These are phyloP conservation scores for Drosophila chauvacae DNA, from an alignment of 1,140 invertebrate genomes.

Conservation along the genomic window DNA sequence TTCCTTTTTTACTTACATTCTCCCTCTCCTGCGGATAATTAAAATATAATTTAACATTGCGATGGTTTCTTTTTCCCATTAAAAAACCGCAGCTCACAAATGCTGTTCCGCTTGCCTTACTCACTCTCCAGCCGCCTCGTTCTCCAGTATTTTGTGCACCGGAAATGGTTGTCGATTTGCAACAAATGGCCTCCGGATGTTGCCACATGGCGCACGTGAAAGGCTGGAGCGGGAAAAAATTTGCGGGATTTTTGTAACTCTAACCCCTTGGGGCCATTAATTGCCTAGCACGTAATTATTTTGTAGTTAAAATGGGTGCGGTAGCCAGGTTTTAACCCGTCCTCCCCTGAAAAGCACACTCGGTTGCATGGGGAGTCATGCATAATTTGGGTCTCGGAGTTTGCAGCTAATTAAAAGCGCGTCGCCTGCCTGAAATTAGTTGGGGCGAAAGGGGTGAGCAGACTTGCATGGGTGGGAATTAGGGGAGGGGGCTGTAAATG, in stretches of 20 bases:
- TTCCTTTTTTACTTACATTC: background rate
- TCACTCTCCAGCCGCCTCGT: background rate
- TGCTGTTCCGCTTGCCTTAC: constrained; percentile 42
- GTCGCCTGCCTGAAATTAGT: constrained; percentile 64
- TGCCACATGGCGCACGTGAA: constrained; percentile 73
- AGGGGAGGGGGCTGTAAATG: background rate
- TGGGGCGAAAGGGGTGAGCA: constrained; percentile 18
- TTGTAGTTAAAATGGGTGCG: constrained; percentile 78
- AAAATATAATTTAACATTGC: constrained; percentile 59
- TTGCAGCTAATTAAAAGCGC: constrained; percentile 82
- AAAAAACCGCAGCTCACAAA: constrained; percentile 62
- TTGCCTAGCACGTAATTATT: constrained; percentile 81
- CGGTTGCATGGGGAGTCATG: constrained; percentile 49
- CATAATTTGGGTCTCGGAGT: constrained; percentile 73
- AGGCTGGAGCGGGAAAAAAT: constrained; percentile 26
- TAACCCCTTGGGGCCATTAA: constrained; percentile 77
- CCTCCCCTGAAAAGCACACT: constrained; percentile 7
- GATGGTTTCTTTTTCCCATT: constrained; percentile 50
- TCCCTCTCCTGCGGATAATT: constrained; percentile 28
- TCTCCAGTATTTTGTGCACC: constrained; percentile 49
- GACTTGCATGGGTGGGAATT: background rate
- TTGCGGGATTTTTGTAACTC: constrained; percentile 52
- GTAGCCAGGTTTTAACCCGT: constrained; percentile 6
- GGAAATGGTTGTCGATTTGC: constrained; percentile 79
- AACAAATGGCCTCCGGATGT: constrained; percentile 80